phyloP scores from a whole-genome alignment of 2,797 vertebrate species.

The Sciurus vulgaris region DNA sequence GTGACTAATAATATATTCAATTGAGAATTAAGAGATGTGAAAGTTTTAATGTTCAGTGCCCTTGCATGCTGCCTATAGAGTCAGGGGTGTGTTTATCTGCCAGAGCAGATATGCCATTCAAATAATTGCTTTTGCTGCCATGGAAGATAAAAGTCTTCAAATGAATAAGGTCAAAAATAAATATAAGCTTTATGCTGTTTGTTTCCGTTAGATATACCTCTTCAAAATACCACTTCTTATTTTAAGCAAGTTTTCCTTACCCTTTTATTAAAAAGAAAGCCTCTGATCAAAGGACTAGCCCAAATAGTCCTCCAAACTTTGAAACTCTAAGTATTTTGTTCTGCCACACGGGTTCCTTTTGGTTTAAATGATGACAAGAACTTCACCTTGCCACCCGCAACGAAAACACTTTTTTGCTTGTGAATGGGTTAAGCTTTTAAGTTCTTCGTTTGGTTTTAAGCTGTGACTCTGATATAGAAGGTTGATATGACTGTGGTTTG shows the following conservation, averaged over 20 bases:
- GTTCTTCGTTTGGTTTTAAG: conserved; percentile 89
- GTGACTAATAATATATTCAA: background rate
- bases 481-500: conserved; percentile 90
- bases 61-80: conserved; percentile 61
- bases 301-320: conserved; percentile 34
- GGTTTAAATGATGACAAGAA: conserved; percentile 69
- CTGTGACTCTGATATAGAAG: conserved; percentile 89
- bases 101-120: conserved; percentile 78
- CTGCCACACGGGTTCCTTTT: conserved; percentile 65
- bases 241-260: conserved; percentile 50
- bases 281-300: background rate
- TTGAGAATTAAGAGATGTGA: conserved; percentile 62
- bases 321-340: conserved; percentile 71
- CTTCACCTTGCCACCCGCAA: conserved; percentile 74
- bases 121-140: conserved; percentile 81
- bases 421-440: conserved; percentile 90
- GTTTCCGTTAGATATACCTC: conserved; percentile 20
- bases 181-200: background rate
- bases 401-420: conserved; percentile 81
- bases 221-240: conserved; percentile 19
- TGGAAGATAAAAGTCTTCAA: conserved; percentile 78
- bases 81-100: conserved; percentile 70
- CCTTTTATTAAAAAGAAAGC: conserved; percentile 63
- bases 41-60: conserved; percentile 56
- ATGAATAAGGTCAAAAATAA: conserved; percentile 57